Evolutionary conservation across 2,113 vertebrate species (phyloP).

Genomic region (Atrichornis clamosus): DNA sequence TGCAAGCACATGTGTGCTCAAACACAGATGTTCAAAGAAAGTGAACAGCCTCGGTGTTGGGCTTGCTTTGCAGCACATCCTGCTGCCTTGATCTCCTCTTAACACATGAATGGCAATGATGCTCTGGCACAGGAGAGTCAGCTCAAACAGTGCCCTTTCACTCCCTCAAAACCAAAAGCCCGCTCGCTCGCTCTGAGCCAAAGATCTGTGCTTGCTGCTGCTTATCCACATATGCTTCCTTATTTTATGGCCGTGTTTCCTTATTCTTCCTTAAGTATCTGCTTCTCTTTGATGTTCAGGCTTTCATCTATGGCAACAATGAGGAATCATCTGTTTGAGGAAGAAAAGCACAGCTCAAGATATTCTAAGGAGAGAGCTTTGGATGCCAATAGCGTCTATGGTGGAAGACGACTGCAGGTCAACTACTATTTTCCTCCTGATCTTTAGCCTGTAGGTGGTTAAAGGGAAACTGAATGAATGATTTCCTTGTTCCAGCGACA

Average conservation of each 20-base stretch:
- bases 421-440: neutral
- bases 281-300: neutral
- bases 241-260: neutral
- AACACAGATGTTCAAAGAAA: neutral
- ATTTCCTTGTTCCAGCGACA: neutral
- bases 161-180: neutral
- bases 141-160: neutral
- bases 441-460: neutral
- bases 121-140: fast-evolving
- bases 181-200: fast-evolving
- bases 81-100: neutral
- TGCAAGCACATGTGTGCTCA: neutral
- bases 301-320: neutral
- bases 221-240: neutral
- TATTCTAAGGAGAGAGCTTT: neutral
- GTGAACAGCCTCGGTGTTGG: fast-evolving
- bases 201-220: neutral
- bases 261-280: neutral
- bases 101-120: fast-evolving
- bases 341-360: neutral
- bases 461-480: neutral
- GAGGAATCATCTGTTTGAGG: neutral
- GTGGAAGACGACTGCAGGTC: neutral
- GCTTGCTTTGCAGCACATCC: neutral
- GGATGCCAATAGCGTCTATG: neutral